Evolutionary conservation across 1,140 invertebrate genomes (phyloP), one percentile per base, ranked within the genome.

Genomic region (Lineus longissimus): DNA sequence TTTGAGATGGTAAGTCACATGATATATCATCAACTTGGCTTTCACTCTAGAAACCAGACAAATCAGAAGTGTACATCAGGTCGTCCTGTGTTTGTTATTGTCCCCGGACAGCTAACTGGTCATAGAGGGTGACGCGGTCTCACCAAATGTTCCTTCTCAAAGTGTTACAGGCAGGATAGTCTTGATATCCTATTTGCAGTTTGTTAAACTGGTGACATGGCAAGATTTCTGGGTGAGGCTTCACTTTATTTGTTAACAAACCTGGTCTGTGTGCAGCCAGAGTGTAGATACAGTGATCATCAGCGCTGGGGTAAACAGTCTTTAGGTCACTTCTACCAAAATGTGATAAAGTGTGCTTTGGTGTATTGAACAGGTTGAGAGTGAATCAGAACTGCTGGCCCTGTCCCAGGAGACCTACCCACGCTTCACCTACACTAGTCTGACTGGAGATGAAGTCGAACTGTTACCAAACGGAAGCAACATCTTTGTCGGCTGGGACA

Each of bases 1-100:
- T 74, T 82, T 62, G 74, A 80, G 70, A 76, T 77, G 75, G 80
- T 81, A 55, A 67, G 61, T 66, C 25, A n/a, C n/a, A n/a, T n/a
- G n/a, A n/a, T n/a, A n/a, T n/a, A 11, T 41, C 22, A 2, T 55
- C 23, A 19, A 17, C 41, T 40, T 29, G 6, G 7, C 22, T n/a
- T 62, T 58, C 22, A 54, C 47, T 54, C 9, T n/a, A 54, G 47
- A 22, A 22, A 27, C n/a, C n/a, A n/a, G n/a, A 54, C 23, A 11
- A 58, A 23, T 58, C 15, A 61, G 56, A 22, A 55, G 17, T 15
- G 41, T 27, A 13, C n/a, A n/a, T n/a, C n/a, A n/a, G n/a, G n/a
- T n/a, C n/a, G n/a, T n/a, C n/a, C n/a, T n/a, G n/a, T n/a, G n/a
- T n/a, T n/a, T n/a, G n/a, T n/a, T n/a, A n/a, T n/a, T n/a, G n/a